phyloP scores from a whole-genome alignment of 2,888 invertebrate species.

The Liopterus haemorrhoidalis region DNA sequence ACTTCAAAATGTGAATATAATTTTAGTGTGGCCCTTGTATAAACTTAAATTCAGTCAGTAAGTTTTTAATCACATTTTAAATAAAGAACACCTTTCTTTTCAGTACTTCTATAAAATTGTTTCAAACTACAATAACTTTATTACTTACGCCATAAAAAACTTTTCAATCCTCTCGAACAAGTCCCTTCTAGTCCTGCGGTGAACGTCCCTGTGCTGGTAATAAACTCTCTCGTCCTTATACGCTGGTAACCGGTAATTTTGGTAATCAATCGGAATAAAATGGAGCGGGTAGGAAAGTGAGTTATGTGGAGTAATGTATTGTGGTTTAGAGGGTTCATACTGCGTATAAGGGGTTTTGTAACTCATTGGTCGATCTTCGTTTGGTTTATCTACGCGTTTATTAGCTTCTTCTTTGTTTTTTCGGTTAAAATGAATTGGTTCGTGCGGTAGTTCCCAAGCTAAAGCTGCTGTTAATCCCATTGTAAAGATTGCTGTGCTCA shows the following conservation, averaged over 20 bases:
- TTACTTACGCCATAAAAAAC: slow-evolving; percentile 57
- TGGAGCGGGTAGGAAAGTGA: slow-evolving; percentile 16
- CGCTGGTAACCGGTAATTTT: slow-evolving; percentile 15
- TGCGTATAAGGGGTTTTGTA: slow-evolving; percentile 3
- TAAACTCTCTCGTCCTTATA: slow-evolving; percentile 16
- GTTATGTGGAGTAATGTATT: slow-evolving; percentile 24
- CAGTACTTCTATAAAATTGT: no score
- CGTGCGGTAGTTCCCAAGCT: slow-evolving; percentile 70
- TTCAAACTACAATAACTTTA: neutral
- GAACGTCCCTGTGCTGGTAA: slow-evolving; percentile 45
- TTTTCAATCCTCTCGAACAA: slow-evolving; percentile 58
- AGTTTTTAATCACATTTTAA: no score
- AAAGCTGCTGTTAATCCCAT: slow-evolving; percentile 69
- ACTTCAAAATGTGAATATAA: no score
- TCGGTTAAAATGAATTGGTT: slow-evolving; percentile 44
- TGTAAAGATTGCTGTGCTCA: slow-evolving; percentile 54
- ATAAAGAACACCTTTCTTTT: no score
- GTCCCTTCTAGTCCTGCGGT: slow-evolving; percentile 57
- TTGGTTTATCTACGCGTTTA: slow-evolving; percentile 25
- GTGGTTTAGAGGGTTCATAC: neutral
- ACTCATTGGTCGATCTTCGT: neutral
- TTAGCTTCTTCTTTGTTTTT: slow-evolving; percentile 24
- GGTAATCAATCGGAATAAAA: no score
- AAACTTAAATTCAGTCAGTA: no score
- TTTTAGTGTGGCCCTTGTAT: no score